Evolutionary conservation across 2,113 vertebrate genomes (phyloP), one percentile per base, ranked within the genome.

Genomic region (Scytalopus superciliaris): DNA sequence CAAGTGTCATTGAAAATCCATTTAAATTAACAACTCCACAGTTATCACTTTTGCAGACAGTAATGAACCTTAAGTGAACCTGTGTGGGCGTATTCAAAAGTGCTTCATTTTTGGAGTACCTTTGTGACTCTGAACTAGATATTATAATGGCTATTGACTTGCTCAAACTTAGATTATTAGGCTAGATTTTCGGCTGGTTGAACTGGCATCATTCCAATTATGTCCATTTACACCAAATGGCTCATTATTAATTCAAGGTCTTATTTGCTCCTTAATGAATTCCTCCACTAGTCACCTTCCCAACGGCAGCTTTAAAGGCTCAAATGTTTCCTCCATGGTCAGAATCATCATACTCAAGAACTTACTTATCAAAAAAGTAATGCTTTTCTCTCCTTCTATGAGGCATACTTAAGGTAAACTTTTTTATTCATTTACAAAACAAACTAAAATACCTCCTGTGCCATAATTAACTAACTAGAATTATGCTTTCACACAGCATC

Each of bases 171-270:
- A 90, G 83, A 94, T 93, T 91, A 95, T 85, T 82, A 93, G 84
- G 87, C 78, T 96, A 94, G 93, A 96, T 95, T 96, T 96, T 96
- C 90, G 84, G 93, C 37, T 92, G 86, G 90, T 84, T 96, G 86
- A 92, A 87, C 89, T 95, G 90, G 94, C 90, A 79, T 27, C 62
- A 16, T 39, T 95, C 95, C 90, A 96, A 19, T 2, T 13, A 94
- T 62, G 83, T 81, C 57, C 94, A 92, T 93, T 95, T 96, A 94
- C 53, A 96, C 91, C 84, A 94, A 96, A 82, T 94, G 88, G 80
- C 28, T 96, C 90, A 95, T 96, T 94, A 96, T 94, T 96, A 96
- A 97, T 95, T 96, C 94, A 97, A 95, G 80, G 90, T 93, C 90
- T 95, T 93, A 91, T 67, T 96, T 94, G 84, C 75, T 96, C 82